Evolutionary conservation across 2,113 vertebrate species (phyloP), one percentile per base, ranked within the genome.

Genomic region (Himantopus leucocephalus): DNA sequence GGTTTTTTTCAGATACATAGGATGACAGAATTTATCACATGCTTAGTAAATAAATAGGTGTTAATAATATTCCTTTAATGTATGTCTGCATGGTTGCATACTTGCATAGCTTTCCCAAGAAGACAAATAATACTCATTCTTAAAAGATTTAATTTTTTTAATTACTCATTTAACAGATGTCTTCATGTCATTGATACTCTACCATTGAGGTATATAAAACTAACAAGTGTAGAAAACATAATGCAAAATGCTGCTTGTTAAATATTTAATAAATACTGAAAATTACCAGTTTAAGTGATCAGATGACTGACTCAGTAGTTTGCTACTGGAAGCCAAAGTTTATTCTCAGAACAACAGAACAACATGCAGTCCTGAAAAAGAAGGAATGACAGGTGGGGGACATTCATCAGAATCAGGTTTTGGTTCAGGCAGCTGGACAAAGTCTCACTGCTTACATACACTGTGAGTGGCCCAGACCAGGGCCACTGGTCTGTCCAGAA

Each of bases 371-470:
- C 56, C 21, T 88, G 78, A 71, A 78, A 77, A 48, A 59, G 21
- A 35, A 85, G 27, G 10, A 70, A 29, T 0, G 3, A 2, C 10
- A 39, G 13, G 19, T 35, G 29, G 2, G 12, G 26, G 3, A 15
- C 23, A 27, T 48, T 27, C 5, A 14, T 52, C 32, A 47, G 48
- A 47, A 37, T 9, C 12, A 15, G 24, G 8, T 29, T 93, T 83
- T 81, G 34, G 1, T 84, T 78, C 59, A 77, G 60, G 35, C 50
- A 93, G 64, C 34, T 74, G 77, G 47, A 24, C 4, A 52, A 58
- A 24, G 16, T 50, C 30, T 90, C 30, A 16, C 2, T 60, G 2
- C 43, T 52, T 45, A 8, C 4, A 34, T 37, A 68, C 45, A 27
- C 19, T 76, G 43, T 4, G 1, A 52, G 70, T 1, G 1, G 26